These are phyloP conservation scores for Oreochromis aureus DNA, from an alignment of 2,113 vertebrate genomes.

Conservation along the genomic window DNA sequence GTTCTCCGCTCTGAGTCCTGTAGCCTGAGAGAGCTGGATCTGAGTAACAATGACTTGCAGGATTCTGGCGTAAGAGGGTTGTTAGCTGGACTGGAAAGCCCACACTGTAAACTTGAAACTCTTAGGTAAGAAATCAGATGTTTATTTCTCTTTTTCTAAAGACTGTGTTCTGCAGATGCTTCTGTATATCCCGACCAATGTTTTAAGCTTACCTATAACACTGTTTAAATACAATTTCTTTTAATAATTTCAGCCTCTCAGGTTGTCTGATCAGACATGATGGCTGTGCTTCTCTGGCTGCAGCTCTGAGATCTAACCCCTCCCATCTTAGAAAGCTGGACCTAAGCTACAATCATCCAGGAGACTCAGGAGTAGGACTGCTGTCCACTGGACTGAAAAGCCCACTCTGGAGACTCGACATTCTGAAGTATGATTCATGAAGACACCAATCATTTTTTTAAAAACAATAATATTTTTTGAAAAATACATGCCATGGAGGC, in stretches of 20 bases:
- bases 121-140: background rate
- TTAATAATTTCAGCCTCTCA: background rate
- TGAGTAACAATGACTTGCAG: background rate
- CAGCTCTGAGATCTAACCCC: background rate
- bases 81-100: background rate
- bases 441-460: background rate
- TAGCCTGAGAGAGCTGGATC: background rate
- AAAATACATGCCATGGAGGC: background rate
- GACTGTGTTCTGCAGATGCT: background rate
- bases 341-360: background rate
- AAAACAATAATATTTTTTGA: background rate
- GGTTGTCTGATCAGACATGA: background rate
- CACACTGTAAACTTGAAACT: background rate
- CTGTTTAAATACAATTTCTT: background rate
- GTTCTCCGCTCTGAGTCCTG: background rate
- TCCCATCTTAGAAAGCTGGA: background rate
- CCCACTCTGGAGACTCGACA: background rate
- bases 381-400: background rate
- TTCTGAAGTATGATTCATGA: background rate
- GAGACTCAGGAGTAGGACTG: background rate
- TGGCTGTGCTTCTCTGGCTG: background rate
- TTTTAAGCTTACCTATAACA: background rate
- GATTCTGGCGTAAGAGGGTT: background rate
- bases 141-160: background rate
- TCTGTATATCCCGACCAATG: background rate